Conservation (phyloP, 1,140 invertebrate species). For the Chrysoperla carnea region DNA sequence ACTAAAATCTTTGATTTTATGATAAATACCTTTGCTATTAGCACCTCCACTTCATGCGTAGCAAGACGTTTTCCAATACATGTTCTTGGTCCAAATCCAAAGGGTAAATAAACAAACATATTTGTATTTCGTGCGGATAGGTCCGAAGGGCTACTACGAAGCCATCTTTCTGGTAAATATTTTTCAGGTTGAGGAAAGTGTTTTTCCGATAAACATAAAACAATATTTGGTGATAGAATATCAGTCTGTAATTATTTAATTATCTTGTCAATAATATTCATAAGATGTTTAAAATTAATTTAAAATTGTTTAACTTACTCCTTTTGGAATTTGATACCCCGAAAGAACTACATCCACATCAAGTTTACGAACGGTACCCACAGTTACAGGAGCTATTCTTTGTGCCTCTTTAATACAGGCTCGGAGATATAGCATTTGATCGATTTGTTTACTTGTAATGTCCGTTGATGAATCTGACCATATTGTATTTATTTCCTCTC, state of each 20-base stretch:
- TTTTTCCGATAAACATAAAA: constrained; percentile 18
- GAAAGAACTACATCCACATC: constrained; percentile 31
- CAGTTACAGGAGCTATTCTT: constrained; percentile 30
- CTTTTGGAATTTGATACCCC: constrained; percentile 39
- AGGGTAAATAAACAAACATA: constrained; percentile 35
- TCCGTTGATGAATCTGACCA: constrained; percentile 12
- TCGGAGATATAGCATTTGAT: constrained; percentile 36
- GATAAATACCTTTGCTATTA: not conserved
- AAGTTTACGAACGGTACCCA: constrained; percentile 27
- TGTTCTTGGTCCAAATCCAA: constrained; percentile 38
- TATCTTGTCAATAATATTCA: constrained; percentile 1
- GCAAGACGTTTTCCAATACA: constrained; percentile 23
- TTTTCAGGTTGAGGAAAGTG: constrained; percentile 28
- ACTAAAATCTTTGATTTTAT: too few species aligned
- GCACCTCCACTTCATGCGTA: not conserved
- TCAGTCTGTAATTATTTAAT: constrained; percentile 10
- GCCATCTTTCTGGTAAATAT: constrained; percentile 40
- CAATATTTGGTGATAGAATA: constrained; percentile 6
- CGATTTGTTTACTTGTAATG: constrained; percentile 24
- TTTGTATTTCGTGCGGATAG: constrained; percentile 26
- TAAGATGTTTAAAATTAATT: not conserved
- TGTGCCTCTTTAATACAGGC: constrained; percentile 46
- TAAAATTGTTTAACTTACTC: constrained; percentile 23
- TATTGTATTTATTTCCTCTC: constrained; percentile 10
- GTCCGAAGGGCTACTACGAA: constrained; percentile 16